Evolutionary conservation across 2,888 invertebrate genomes (phyloP).

Genomic region (Parnassius smintheus): DNA sequence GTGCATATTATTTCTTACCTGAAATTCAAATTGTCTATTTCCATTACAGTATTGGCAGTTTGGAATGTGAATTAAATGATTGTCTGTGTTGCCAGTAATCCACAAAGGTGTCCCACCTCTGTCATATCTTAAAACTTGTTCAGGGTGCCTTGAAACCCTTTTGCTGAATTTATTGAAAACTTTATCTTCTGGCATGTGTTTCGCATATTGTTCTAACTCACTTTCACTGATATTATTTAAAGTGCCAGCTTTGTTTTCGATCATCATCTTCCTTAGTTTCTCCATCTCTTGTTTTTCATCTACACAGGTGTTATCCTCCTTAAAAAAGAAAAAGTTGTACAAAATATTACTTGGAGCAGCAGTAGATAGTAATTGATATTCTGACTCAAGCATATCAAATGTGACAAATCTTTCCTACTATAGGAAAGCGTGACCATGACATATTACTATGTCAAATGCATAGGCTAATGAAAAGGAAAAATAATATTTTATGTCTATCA

Average conservation of each 20-base stretch:
- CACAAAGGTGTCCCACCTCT: slow-evolving; percentile 90
- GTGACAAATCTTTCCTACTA: no score
- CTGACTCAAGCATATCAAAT: background rate
- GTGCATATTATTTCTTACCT: slow-evolving; percentile 69
- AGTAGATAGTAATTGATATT: background rate
- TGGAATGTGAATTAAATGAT: slow-evolving; percentile 81
- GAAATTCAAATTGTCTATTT: slow-evolving; percentile 93
- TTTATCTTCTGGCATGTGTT: slow-evolving; percentile 84
- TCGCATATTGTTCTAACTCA: slow-evolving; percentile 86
- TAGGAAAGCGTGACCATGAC: no score
- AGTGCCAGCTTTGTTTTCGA: slow-evolving; percentile 83
- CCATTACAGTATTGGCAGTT: slow-evolving; percentile 87
- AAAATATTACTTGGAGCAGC: background rate
- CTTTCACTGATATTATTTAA: slow-evolving; percentile 82
- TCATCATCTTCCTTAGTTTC: slow-evolving; percentile 69
- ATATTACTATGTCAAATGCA: no score
- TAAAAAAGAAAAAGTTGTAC: slow-evolving; percentile 22
- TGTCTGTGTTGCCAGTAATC: slow-evolving; percentile 83
- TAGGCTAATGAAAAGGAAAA: no score
- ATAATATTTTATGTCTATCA: no score
- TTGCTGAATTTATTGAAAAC: slow-evolving; percentile 89
- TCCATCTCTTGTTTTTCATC: slow-evolving; percentile 73
- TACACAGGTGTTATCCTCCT: slow-evolving; percentile 67
- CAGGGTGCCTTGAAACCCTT: slow-evolving; percentile 85
- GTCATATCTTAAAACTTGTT: slow-evolving; percentile 91